phyloP scores from a whole-genome alignment of 2,113 vertebrate genomes.

The Ibidorhyncha struthersii region DNA sequence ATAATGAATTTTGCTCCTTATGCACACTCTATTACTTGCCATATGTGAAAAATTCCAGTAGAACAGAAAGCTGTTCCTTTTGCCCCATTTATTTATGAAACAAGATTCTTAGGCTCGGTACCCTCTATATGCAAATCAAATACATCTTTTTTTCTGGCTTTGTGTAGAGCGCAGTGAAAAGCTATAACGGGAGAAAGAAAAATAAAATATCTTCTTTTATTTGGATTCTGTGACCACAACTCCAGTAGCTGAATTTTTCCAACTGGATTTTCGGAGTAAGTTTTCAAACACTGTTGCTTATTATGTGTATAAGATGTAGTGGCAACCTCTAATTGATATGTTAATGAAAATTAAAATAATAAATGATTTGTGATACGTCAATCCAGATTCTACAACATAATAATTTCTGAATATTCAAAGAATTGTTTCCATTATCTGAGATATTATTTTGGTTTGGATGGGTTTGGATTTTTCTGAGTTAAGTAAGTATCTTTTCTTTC shows the following conservation, averaged over 20 bases:
- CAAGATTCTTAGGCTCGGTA: background rate
- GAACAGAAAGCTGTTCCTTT: background rate
- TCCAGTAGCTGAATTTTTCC: too few relatives aligned
- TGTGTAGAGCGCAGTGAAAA: background rate
- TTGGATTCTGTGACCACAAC: background rate
- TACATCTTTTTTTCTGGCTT: background rate
- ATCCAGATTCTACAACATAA: background rate
- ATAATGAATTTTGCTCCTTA: background rate
- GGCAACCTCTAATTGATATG: background rate
- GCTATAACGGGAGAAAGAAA: background rate
- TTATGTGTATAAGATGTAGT: background rate
- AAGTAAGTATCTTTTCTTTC: background rate
- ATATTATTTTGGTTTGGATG: rapidly evolving
- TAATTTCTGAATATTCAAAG: background rate
- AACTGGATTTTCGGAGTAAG: background rate
- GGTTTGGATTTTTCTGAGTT: rapidly evolving
- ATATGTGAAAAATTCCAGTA: background rate
- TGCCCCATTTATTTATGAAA: background rate
- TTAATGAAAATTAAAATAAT: background rate
- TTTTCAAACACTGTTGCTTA: background rate
- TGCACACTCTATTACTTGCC: background rate
- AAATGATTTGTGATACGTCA: background rate
- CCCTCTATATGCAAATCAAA: background rate
- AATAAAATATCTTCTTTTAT: background rate
- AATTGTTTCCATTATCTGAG: background rate